phyloP scores from a whole-genome alignment of 2,888 invertebrate genomes.

The Noctua janthe region DNA sequence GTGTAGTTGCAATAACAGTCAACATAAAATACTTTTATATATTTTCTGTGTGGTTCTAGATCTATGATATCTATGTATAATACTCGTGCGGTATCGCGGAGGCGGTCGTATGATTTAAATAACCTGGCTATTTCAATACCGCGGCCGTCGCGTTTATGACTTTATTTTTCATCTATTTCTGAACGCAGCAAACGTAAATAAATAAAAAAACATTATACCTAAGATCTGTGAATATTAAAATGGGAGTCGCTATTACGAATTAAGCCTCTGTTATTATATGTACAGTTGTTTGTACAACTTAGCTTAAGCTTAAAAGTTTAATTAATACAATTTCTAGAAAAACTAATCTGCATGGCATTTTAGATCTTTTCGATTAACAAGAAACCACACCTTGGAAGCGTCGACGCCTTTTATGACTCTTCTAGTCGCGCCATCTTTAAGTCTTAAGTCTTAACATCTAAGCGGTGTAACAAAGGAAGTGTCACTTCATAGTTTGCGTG shows the following conservation, averaged over 20 bases:
- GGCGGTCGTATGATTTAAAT: constrained; percentile 55
- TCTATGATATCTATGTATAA: constrained; percentile 34
- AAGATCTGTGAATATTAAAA: constrained; percentile 33
- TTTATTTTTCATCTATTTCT: constrained; percentile 65
- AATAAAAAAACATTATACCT: constrained; percentile 38
- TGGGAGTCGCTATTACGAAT: neutral
- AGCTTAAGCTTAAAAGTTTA: neutral
- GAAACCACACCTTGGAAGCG: constrained; percentile 28
- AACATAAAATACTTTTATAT: constrained; percentile 46
- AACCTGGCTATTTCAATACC: constrained; percentile 62
- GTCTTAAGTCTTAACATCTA: constrained; percentile 13
- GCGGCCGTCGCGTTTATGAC: constrained; percentile 57
- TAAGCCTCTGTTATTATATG: neutral
- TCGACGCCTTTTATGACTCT: constrained; percentile 35
- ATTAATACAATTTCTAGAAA: constrained; percentile 17
- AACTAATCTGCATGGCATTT: constrained; percentile 30
- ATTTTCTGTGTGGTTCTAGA: constrained; percentile 36
- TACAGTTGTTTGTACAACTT: neutral
- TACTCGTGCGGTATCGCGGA: constrained; percentile 31
- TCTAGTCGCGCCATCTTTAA: constrained; percentile 34
- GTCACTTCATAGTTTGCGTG: constrained; percentile 49
- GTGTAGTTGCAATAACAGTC: constrained; percentile 47
- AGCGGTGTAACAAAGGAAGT: constrained; percentile 53
- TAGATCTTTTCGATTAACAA: constrained; percentile 44
- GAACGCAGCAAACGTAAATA: constrained; percentile 42